phyloP scores from a whole-genome alignment of 1,140 invertebrate species.

The Mizuhopecten yessoensis region DNA sequence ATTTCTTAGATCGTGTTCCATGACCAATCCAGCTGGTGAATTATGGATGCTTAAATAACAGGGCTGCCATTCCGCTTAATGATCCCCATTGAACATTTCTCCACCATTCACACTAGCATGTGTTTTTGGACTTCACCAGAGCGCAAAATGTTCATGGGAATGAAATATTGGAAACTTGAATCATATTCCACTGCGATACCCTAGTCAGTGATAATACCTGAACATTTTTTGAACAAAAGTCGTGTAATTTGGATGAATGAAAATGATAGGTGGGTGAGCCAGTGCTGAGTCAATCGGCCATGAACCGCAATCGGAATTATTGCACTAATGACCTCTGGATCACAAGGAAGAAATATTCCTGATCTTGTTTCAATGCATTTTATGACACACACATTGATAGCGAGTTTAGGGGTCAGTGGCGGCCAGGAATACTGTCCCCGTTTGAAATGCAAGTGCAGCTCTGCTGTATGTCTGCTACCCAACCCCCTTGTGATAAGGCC shows the following conservation, averaged over 20 bases:
- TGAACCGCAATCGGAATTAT: slow-evolving; percentile 54
- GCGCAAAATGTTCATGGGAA: slow-evolving; percentile 59
- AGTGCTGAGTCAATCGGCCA: slow-evolving; percentile 54
- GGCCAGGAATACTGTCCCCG: slow-evolving; percentile 42
- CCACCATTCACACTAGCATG: slow-evolving; percentile 28
- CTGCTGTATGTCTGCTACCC: neutral
- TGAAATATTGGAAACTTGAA: slow-evolving; percentile 60
- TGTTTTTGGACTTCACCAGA: slow-evolving; percentile 55
- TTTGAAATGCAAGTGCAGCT: slow-evolving; percentile 48
- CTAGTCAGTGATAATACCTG: slow-evolving; percentile 59
- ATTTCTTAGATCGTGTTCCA: slow-evolving; percentile 33
- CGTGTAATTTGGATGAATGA: slow-evolving; percentile 62
- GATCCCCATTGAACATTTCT: neutral
- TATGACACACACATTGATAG: slow-evolving; percentile 56
- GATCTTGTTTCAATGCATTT: slow-evolving; percentile 63
- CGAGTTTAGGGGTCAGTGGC: slow-evolving; percentile 8
- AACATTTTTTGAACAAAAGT: slow-evolving; percentile 64
- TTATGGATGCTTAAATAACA: slow-evolving; percentile 20
- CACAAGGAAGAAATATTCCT: slow-evolving; percentile 51
- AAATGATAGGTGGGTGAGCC: slow-evolving; percentile 59
- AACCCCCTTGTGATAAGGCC: slow-evolving; percentile 39
- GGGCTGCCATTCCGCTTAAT: neutral
- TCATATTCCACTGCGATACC: slow-evolving; percentile 55
- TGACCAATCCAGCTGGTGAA: neutral
- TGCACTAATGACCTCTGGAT: slow-evolving; percentile 61